Evolutionary conservation across 2,113 vertebrate genomes (phyloP), one percentile per base, ranked within the genome.

Genomic region (Lepisosteus oculatus): DNA sequence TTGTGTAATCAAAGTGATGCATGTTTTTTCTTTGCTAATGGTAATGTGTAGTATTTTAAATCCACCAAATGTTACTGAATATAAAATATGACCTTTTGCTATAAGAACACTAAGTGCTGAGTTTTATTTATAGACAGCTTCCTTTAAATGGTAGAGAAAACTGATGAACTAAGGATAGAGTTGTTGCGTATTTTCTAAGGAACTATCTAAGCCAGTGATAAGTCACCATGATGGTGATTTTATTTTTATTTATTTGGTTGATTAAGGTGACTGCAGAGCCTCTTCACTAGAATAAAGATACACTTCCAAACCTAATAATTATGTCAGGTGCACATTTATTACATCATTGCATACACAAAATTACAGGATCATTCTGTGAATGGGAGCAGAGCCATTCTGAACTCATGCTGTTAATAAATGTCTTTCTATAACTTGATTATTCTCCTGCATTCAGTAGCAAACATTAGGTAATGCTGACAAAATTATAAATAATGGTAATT

Each of bases 1-100:
- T 79, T 80, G 69, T 78, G 83, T 74, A 77, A 78, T 82, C 75
- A 74, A 77, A 78, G 72, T 87, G 81, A 83, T 78, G 80, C 77
- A 77, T 82, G 78, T 73, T 81, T 83, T 77, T 67, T 77, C 43
- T 7, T 72, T 78, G 74, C 75, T 80, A 80, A 72, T 74, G 72
- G 5, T 74, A 56, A 66, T n/a, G 80, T 65, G 80, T 76, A 76
- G 71, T 73, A 77, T 85, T 85, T 78, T 77, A 75, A 80, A 82
- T 65, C 72, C 80, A 72, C 82, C 79, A 77, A 72, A 69, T 43
- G 45, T 80, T 77, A 81, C 77, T 76, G 81, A 74, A 87, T 76
- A 78, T 75, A 77, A 78, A 69, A 61, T 81, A 47, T 81, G 44
- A 61, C 75, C 68, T 72, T 74, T 73, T 59, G 54, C 73, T 81